Evolutionary conservation across 2,113 vertebrate species (phyloP).

Genomic region (Ardeotis arabs): DNA sequence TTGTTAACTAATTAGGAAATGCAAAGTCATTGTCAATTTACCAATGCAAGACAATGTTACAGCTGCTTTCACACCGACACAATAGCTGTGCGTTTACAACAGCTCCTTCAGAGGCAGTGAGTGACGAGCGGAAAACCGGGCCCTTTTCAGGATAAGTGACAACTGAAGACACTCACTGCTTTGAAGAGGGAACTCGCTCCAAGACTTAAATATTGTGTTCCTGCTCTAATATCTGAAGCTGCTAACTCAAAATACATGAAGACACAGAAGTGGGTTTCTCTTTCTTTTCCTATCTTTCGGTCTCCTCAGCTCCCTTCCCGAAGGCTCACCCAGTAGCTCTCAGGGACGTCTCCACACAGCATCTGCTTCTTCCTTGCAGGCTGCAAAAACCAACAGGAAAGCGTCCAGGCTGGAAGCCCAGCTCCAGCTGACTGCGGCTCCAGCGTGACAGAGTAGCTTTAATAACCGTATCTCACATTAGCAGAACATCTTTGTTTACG

Average conservation of each 20-base stretch:
- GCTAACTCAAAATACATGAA: background rate
- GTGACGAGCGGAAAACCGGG: background rate
- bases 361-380: background rate
- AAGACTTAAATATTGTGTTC: background rate
- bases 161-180: background rate
- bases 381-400: rapidly evolving
- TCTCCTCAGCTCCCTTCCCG: background rate
- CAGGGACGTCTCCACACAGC: background rate
- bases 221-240: background rate
- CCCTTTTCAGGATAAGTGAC: background rate
- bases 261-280: background rate
- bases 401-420: rapidly evolving
- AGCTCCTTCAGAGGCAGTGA: background rate
- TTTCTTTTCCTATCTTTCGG: rapidly evolving
- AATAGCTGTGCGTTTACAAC: background rate
- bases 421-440: background rate
- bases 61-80: background rate
- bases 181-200: background rate
- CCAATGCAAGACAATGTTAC: background rate
- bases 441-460: background rate
- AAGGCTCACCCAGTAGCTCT: rapidly evolving
- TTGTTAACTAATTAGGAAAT: constrained; percentile 31
- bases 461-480: background rate
- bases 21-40: constrained; percentile 20
- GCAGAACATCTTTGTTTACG: constrained; percentile 46